Evolutionary conservation across 2,888 invertebrate species (phyloP), one percentile per base, ranked within the genome.

Genomic region (Leptopilina myrica): DNA sequence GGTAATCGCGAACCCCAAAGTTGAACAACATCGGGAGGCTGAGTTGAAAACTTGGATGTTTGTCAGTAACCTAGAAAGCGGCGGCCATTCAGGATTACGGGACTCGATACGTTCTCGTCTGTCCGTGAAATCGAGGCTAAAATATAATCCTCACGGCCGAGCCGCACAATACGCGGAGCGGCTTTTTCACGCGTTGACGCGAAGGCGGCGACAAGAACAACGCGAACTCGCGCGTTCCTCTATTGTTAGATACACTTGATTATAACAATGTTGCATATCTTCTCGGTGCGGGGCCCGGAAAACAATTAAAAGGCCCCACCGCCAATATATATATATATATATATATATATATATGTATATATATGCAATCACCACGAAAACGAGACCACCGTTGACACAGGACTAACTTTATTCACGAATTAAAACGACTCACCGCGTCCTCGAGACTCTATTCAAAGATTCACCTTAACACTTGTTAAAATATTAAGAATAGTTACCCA

Each of bases 11-110:
- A 79, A 82, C 79, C 77, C 65, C 81, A 80, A 85, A 78, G 79
- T 66, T 83, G 83, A 78, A 85, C 87, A 78, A 85, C 87, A 86
- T 84, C 82, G 79, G 84, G 76, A 79, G 81, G 76, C 83, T 83
- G 84, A 80, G 84, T 82, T 80, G 59, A 76, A 40, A 76, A 76
- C 76, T 59, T n/a, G 56, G 43, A 66, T 87, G 87, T 88, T 87
- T 88, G 89, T 87, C 88, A 88, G 89, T 89, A 89, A 89, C 89
- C 89, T 89, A 89, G 89, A 89, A 89, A 89, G 89, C 83, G 88
- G 89, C 89, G 87, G 89, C 89, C 89, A 89, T 89, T 89, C 89
- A 88, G 88, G 83, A 85, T 85, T 85, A 77, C 77, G 77, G 77
- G 78, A 78, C 73, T 78, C 62, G 53, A 53, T 76, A 64, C 49